Percentiles rank a stretch among this genome's conserved stretches.
phyloP scores from a whole-genome alignment of 1,140 invertebrate genomes.

The Phocides pigmalion region DNA sequence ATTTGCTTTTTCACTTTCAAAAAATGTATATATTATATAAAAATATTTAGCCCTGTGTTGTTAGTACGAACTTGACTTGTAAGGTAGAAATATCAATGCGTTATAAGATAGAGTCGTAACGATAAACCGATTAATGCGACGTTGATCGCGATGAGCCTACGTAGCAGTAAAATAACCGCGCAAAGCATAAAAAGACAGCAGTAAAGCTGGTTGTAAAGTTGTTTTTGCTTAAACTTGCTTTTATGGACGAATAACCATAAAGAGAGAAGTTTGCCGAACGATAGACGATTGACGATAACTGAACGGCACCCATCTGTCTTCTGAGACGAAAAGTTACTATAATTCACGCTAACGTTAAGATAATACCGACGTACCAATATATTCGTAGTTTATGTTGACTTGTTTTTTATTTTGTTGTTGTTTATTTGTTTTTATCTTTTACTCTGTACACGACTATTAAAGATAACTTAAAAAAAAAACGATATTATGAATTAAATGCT shows the following conservation, averaged over 20 bases:
- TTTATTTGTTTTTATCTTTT: no score
- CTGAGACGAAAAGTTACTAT: slow-evolving; percentile 40
- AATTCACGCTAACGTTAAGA: neutral
- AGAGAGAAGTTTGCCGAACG: slow-evolving; percentile 65
- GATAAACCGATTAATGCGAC: slow-evolving; percentile 38
- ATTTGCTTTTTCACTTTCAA: no score
- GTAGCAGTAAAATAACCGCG: slow-evolving; percentile 58
- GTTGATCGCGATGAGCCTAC: slow-evolving; percentile 29
- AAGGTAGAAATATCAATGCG: slow-evolving; percentile 11
- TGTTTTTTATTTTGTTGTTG: no score
- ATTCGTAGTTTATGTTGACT: no score
- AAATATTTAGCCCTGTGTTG: no score
- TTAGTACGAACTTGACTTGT: neutral
- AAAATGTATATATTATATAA: no score
- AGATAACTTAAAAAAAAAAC: no score
- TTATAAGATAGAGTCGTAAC: slow-evolving; percentile 26
- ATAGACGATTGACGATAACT: slow-evolving; percentile 69
- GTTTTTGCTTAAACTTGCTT: slow-evolving; percentile 76
- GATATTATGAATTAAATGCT: no score
- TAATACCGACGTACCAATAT: no score
- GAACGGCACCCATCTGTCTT: slow-evolving; percentile 59
- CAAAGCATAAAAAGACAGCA: slow-evolving; percentile 59
- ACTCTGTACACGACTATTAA: no score
- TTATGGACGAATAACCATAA: slow-evolving; percentile 79
- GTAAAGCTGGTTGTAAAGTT: slow-evolving; percentile 75